A percentile compares a stretch with the other conserved stretches of the same genome.
Evolutionary conservation across 2,888 invertebrate genomes (phyloP).

Genomic region (Nymphalis polychloros): DNA sequence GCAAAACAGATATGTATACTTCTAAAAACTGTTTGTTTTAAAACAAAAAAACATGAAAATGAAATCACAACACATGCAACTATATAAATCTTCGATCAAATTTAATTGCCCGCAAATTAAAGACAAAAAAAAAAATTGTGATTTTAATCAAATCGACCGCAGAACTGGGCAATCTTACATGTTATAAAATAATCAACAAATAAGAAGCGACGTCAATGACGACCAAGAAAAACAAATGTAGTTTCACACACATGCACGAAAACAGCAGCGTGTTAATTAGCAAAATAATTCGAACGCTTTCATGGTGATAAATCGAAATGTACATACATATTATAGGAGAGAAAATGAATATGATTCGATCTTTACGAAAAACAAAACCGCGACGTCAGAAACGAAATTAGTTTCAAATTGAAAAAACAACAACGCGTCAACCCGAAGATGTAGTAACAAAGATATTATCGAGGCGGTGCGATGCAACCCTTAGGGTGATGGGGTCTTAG

Average conservation of each 20-base stretch:
- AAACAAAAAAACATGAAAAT: no score
- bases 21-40: no score
- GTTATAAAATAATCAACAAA: background rate
- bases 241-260: background rate
- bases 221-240: background rate
- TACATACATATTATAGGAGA: background rate
- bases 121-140: constrained; percentile 1
- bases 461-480: no score
- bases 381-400: constrained; percentile 65
- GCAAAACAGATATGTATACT: no score
- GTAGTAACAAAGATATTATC: no score
- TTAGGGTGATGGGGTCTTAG: no score
- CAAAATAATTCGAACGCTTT: no score
- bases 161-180: constrained; percentile 19
- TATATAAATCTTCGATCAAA: background rate
- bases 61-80: no score
- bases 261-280: no score
- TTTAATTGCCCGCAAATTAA: background rate
- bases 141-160: constrained; percentile 23
- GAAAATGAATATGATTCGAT: background rate
- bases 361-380: constrained; percentile 14
- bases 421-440: no score
- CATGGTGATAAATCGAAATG: no score
- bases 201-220: background rate
- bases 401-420: constrained; percentile 53